Evolutionary conservation across 2,797 vertebrate species (phyloP).

Genomic region (Pempheris klunzingeri): DNA sequence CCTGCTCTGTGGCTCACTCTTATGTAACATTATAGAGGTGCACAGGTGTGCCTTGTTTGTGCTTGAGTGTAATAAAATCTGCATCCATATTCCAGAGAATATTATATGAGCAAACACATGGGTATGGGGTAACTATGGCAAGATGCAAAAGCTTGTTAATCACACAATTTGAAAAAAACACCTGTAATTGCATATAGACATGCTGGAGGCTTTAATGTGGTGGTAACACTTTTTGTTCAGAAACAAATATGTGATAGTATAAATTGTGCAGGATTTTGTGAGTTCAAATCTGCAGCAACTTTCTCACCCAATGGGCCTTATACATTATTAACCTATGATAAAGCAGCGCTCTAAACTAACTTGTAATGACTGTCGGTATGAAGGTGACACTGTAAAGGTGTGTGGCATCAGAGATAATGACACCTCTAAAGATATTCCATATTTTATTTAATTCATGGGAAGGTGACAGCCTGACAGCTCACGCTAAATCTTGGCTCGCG

Average conservation of each 20-base stretch:
- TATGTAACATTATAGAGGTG: slow-evolving; percentile 26
- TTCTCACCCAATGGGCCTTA: background rate
- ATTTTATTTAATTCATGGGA: slow-evolving; percentile 2
- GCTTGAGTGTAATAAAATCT: no score
- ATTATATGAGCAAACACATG: no score
- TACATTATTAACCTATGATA: background rate
- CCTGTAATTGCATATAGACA: background rate
- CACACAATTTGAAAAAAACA: no score
- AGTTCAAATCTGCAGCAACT: background rate
- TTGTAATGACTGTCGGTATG: slow-evolving; percentile 16
- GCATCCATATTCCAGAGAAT: no score
- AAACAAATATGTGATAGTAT: background rate
- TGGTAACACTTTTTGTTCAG: background rate
- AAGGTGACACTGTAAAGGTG: slow-evolving; percentile 4
- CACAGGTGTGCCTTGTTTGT: slow-evolving; percentile 4
- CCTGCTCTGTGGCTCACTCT: slow-evolving; percentile 5
- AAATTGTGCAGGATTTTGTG: background rate
- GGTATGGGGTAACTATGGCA: no score
- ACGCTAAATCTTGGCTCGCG: background rate
- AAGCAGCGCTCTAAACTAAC: background rate
- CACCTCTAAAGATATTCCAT: slow-evolving; percentile 11
- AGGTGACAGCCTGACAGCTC: background rate
- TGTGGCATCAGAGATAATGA: slow-evolving; percentile 4
- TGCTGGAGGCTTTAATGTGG: no score
- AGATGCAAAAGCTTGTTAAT: no score